Conservation (phyloP, 1,140 invertebrate genomes). For the Rhizoglyphus robini region DNA sequence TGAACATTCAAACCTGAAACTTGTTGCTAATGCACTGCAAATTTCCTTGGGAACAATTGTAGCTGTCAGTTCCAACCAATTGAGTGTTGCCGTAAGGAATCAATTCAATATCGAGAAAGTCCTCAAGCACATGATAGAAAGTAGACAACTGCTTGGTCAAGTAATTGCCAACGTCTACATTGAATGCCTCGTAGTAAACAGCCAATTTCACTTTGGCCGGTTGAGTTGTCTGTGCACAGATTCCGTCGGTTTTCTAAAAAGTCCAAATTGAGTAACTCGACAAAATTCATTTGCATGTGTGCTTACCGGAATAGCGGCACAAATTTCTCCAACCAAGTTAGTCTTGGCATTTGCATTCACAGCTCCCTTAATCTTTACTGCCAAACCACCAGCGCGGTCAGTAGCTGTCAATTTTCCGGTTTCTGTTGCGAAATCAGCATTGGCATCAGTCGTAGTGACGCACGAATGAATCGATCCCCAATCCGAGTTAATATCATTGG, state of each 20-base stretch:
- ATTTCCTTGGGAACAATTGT: not conserved
- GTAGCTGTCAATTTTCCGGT: not conserved
- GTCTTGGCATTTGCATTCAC: not conserved
- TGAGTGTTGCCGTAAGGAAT: conserved; percentile 20
- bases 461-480: conserved; percentile 7
- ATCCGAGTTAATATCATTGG: not conserved
- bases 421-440: not conserved
- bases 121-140: conserved; percentile 21
- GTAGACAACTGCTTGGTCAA: conserved; percentile 1
- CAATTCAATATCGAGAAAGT: conserved; percentile 21
- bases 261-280: not conserved
- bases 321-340: conserved; percentile 15
- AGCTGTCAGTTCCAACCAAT: not conserved
- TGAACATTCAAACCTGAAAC: conserved; percentile 17
- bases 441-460: not conserved
- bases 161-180: not conserved
- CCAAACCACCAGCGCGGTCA: conserved; percentile 8
- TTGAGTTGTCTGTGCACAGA: conserved; percentile 17
- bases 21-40: conserved; percentile 8
- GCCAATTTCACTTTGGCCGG: conserved; percentile 12
- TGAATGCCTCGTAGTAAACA: conserved; percentile 10
- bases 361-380: conserved; percentile 1
- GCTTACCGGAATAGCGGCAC: not conserved
- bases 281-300: not conserved
- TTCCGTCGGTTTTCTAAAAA: conserved; percentile 2